phyloP scores from a whole-genome alignment of 2,888 invertebrate species.

The Agrochola litura region DNA sequence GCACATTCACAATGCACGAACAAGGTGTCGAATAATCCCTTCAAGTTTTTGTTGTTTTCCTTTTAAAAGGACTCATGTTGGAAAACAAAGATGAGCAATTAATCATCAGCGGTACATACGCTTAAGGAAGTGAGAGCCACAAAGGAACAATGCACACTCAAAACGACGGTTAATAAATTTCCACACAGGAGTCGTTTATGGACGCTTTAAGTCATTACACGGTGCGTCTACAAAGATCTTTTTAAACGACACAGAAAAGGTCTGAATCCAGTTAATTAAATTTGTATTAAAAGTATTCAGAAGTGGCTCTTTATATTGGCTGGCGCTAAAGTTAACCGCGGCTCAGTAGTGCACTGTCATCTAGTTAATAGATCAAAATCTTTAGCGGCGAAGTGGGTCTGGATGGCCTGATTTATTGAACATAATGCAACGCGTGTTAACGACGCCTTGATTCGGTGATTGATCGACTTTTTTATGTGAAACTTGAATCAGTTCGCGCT shows the following conservation, averaged over 20 bases:
- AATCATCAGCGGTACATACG: constrained; percentile 81
- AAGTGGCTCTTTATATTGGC: constrained; percentile 85
- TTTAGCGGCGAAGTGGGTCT: constrained; percentile 82
- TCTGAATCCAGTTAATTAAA: constrained; percentile 88
- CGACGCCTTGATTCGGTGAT: constrained; percentile 88
- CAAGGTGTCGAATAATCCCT: constrained; percentile 71
- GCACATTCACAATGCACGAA: constrained; percentile 65
- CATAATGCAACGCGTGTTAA: constrained; percentile 87
- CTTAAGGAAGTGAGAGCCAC: constrained; percentile 77
- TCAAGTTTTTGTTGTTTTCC: constrained; percentile 68
- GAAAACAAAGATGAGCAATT: constrained; percentile 77
- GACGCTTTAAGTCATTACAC: constrained; percentile 88
- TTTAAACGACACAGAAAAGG: constrained; percentile 84
- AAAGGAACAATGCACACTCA: constrained; percentile 81
- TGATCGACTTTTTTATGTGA: constrained; percentile 84
- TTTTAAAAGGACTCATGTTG: constrained; percentile 67
- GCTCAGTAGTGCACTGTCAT: constrained; percentile 82
- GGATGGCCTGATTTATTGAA: constrained; percentile 85
- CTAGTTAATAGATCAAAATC: constrained; percentile 89
- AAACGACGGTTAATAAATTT: constrained; percentile 86
- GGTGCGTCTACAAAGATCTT: constrained; percentile 85
- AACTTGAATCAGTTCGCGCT: constrained; percentile 80
- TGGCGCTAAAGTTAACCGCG: constrained; percentile 87
- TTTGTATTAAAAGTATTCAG: constrained; percentile 86
- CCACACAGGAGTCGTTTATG: constrained; percentile 86